Conservation (phyloP, 2,113 vertebrate genomes). For the Poicephalus meyeri region DNA sequence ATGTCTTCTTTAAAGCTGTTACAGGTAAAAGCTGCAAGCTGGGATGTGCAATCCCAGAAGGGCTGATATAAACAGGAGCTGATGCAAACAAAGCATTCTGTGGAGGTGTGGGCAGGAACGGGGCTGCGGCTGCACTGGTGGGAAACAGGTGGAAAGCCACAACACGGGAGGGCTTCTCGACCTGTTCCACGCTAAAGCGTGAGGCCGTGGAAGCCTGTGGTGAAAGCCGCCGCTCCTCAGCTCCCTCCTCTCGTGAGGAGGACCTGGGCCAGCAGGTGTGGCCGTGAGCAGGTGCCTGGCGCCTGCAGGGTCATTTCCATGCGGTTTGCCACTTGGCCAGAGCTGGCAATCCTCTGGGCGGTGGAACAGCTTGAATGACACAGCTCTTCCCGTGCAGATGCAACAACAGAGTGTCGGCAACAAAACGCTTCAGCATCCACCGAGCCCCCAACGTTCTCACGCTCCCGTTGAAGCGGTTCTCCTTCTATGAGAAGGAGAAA, state of each 20-base stretch:
- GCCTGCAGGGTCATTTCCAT: background rate
- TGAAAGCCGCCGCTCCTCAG: background rate
- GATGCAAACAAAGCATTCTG: background rate
- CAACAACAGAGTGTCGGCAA: slow-evolving; percentile 92
- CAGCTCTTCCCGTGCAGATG: slow-evolving; percentile 75
- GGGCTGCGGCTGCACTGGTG: background rate
- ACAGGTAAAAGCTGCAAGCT: background rate
- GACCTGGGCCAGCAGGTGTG: background rate
- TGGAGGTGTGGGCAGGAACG: too few relatives aligned
- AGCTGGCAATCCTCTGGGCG: background rate
- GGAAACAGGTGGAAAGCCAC: background rate
- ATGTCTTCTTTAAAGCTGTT: background rate
- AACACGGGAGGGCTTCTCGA: rapidly evolving
- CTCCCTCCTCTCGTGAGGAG: background rate
- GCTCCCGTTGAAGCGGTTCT: slow-evolving; percentile 84
- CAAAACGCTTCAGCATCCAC: slow-evolving; percentile 92
- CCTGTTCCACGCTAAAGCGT: rapidly evolving
- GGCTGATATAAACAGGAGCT: background rate
- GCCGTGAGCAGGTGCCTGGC: background rate
- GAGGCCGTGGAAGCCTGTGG: too few relatives aligned
- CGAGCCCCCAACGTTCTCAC: slow-evolving; percentile 90
- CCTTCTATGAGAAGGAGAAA: slow-evolving; percentile 81
- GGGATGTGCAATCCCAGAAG: background rate
- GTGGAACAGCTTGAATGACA: background rate
- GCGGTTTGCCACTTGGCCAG: background rate